Conservation (phyloP, 1,140 invertebrate genomes). For the Drosophila repleta region DNA sequence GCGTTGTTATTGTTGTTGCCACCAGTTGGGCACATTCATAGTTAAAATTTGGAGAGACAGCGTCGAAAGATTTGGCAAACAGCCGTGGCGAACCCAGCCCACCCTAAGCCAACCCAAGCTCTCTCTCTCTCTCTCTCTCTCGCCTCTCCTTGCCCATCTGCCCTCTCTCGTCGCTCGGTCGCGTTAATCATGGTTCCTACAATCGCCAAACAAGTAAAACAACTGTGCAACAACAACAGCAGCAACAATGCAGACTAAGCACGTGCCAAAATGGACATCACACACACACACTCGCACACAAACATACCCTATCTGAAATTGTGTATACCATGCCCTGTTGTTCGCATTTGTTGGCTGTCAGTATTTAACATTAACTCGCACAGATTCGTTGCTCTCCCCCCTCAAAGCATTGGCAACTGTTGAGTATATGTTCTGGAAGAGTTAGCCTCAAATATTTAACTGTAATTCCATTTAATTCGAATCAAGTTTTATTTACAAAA, state of each 20-base stretch:
- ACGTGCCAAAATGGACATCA: slow-evolving; percentile 75
- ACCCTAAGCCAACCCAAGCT: slow-evolving; percentile 23
- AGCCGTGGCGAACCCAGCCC: slow-evolving; percentile 33
- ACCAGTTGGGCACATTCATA: slow-evolving; percentile 72
- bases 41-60: slow-evolving; percentile 80
- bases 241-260: slow-evolving; percentile 56
- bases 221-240: slow-evolving; percentile 42
- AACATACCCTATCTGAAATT: slow-evolving; percentile 4
- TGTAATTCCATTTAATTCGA: slow-evolving; percentile 3
- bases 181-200: slow-evolving; percentile 78
- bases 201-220: slow-evolving; percentile 53
- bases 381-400: background rate
- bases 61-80: slow-evolving; percentile 78
- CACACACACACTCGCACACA: slow-evolving; percentile 6
- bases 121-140: background rate
- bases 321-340: slow-evolving; percentile 25
- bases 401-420: background rate
- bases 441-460: slow-evolving; percentile 1
- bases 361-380: slow-evolving; percentile 2
- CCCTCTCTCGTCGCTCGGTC: slow-evolving; percentile 36
- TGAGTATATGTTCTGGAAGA: background rate
- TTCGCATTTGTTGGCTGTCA: slow-evolving; percentile 1
- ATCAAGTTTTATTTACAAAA: background rate
- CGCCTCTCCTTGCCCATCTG: background rate
- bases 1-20: slow-evolving; percentile 33